These are phyloP conservation scores for Paratrypauchen microcephalus DNA, from an alignment of 2,797 vertebrate species.

Conservation along the genomic window DNA sequence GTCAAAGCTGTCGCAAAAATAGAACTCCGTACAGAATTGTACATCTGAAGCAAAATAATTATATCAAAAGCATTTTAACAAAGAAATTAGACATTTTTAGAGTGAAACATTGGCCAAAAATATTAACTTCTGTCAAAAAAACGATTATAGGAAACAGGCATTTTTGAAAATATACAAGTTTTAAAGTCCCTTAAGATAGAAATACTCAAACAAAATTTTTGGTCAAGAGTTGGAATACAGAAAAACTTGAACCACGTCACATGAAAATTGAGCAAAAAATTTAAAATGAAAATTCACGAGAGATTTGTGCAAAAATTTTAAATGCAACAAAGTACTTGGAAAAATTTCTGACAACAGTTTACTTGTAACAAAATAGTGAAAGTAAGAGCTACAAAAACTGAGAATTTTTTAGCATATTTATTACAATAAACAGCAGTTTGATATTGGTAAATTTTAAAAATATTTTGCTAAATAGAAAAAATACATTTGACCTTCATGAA, in stretches of 20 bases:
- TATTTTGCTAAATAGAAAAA: neutral
- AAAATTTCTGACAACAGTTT: slow-evolving; percentile 16
- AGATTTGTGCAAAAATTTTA: neutral
- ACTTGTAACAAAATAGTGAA: neutral
- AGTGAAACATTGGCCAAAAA: slow-evolving; percentile 50
- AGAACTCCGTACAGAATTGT: slow-evolving; percentile 75
- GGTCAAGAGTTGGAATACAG: neutral
- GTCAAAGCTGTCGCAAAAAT: slow-evolving; percentile 72
- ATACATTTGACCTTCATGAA: neutral
- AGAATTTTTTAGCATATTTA: neutral
- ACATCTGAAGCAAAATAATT: slow-evolving; percentile 63
- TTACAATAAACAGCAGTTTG: neutral
- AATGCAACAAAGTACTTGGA: slow-evolving; percentile 1
- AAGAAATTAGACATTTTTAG: slow-evolving; percentile 21
- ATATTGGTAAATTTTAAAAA: neutral
- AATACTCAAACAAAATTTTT: slow-evolving; percentile 49
- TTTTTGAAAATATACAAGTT: slow-evolving; percentile 55
- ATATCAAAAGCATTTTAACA: slow-evolving; percentile 63
- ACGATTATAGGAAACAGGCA: slow-evolving; percentile 51
- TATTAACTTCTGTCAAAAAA: slow-evolving; percentile 56
- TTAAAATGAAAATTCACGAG: neutral
- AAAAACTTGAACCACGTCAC: neutral
- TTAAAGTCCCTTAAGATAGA: slow-evolving; percentile 43
- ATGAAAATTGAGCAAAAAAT: neutral
- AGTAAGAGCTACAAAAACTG: neutral